Conservation (phyloP, 2,113 vertebrate species). For the Vireo altiloquus region DNA sequence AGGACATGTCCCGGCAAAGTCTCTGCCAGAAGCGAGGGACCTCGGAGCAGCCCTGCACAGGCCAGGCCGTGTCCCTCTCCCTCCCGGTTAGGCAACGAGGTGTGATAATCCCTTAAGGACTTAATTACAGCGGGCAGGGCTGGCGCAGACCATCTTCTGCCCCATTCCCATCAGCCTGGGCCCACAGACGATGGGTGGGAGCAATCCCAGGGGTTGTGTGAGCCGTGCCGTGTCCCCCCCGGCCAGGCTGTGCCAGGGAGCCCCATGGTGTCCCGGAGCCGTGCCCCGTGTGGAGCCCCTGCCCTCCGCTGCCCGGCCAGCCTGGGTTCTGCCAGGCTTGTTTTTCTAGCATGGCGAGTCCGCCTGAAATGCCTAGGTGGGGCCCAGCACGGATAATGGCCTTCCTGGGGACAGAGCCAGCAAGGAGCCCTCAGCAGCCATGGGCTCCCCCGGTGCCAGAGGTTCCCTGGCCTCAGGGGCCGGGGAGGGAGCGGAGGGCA, state of each 20-base stretch:
- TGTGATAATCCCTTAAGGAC: background rate
- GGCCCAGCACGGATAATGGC: background rate
- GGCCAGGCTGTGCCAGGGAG: fast-evolving
- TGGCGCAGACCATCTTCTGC: background rate
- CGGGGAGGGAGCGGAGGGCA: background rate
- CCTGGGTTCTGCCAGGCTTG: constrained; percentile 8
- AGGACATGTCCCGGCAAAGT: background rate
- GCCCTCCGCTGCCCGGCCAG: background rate
- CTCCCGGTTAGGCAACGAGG: background rate
- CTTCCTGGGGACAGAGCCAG: background rate
- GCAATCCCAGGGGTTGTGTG: fast-evolving
- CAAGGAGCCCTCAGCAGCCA: background rate
- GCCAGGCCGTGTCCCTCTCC: background rate
- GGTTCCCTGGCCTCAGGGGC: background rate
- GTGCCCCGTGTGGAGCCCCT: fast-evolving
- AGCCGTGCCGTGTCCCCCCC: fast-evolving
- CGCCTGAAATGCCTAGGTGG: constrained; percentile 11
- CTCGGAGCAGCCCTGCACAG: background rate
- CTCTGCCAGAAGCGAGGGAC: background rate
- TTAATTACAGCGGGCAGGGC: background rate
- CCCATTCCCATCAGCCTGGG: background rate
- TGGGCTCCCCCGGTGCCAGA: background rate
- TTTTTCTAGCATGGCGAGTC: constrained; percentile 53
- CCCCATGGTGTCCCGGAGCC: fast-evolving
- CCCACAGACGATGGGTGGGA: background rate